Percentiles rank a stretch among this genome's conserved stretches.
Evolutionary conservation across 2,113 vertebrate species (phyloP).

Genomic region (Oncorhynchus masou): DNA sequence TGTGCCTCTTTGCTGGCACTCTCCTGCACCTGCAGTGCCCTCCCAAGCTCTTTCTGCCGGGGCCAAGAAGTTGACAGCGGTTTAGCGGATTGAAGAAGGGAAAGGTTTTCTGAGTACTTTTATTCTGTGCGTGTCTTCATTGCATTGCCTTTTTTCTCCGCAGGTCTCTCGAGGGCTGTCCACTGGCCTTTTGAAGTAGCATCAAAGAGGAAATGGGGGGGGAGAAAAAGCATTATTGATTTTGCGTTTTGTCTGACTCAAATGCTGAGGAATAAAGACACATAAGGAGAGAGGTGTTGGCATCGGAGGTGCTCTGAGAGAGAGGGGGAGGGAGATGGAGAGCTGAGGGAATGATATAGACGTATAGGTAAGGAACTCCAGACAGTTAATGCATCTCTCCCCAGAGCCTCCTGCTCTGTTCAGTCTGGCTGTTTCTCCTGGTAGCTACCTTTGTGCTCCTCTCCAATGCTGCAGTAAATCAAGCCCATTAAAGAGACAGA

Average conservation of each 20-base stretch:
- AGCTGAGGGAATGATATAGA: constrained; percentile 41
- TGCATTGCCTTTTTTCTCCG: constrained; percentile 49
- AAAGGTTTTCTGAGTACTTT: constrained; percentile 30
- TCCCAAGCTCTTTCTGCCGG: constrained; percentile 17
- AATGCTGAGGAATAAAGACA: constrained; percentile 74
- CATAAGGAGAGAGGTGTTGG: constrained; percentile 59
- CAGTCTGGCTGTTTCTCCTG: constrained; percentile 18
- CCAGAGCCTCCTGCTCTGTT: constrained; percentile 33
- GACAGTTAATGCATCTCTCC: constrained; percentile 51
- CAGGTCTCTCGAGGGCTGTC: constrained; percentile 72
- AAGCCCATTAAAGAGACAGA: constrained; percentile 55
- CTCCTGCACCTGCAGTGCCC: background rate
- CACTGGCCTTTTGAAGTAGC: constrained; percentile 78
- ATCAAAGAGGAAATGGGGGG: constrained; percentile 78
- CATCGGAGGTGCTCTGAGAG: constrained; percentile 50
- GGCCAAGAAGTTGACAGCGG: constrained; percentile 58
- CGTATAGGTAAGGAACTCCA: background rate
- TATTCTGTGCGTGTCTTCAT: constrained; percentile 37
- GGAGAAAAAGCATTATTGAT: constrained; percentile 78
- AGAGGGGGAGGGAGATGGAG: constrained; percentile 13
- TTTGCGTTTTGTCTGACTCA: constrained; percentile 82
- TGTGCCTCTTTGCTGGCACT: background rate
- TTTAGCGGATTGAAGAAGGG: constrained; percentile 44
- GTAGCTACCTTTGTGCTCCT: constrained; percentile 36
- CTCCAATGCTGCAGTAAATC: constrained; percentile 60